A percentile compares a stretch with the other conserved stretches of the same genome.
These are phyloP conservation scores for Enoplolaimus lenunculus DNA, from an alignment of 2,888 invertebrate species.

Conservation along the genomic window DNA sequence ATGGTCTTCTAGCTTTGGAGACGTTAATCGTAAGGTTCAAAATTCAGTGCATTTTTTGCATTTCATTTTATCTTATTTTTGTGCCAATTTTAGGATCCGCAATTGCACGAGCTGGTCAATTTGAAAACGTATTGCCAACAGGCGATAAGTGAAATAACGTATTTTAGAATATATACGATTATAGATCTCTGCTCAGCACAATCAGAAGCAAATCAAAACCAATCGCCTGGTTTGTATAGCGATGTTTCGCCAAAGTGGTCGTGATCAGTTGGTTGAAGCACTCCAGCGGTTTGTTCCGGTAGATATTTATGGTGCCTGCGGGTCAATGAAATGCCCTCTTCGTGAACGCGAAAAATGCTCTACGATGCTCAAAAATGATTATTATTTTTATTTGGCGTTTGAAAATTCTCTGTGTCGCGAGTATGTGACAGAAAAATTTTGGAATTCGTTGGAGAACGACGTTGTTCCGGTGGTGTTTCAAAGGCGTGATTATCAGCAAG, in stretches of 20 bases:
- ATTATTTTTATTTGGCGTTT: conserved; percentile 23
- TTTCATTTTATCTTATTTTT: no score
- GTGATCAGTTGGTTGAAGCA: conserved; percentile 10
- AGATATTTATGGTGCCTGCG: conserved; percentile 20
- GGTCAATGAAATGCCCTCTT: not conserved
- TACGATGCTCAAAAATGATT: conserved; percentile 30
- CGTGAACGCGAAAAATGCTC: conserved; percentile 27
- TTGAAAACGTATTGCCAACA: no score
- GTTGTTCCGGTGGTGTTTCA: conserved; percentile 20
- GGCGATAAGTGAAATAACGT: no score
- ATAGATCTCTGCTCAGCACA: no score
- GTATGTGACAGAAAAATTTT: conserved; percentile 39
- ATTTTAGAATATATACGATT: no score
- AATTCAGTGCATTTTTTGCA: no score
- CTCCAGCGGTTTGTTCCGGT: conserved; percentile 8
- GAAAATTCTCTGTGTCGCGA: conserved; percentile 38
- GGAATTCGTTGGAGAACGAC: conserved; percentile 27
- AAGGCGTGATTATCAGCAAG: not conserved
- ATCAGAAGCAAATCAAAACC: conserved; percentile 33
- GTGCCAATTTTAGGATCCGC: no score
- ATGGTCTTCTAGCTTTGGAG: no score
- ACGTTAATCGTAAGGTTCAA: no score
- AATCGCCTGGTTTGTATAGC: conserved; percentile 19
- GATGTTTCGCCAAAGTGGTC: not conserved
- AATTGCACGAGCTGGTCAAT: no score